phyloP scores from a whole-genome alignment of 2,888 invertebrate genomes.

The Calliopum simillimum region DNA sequence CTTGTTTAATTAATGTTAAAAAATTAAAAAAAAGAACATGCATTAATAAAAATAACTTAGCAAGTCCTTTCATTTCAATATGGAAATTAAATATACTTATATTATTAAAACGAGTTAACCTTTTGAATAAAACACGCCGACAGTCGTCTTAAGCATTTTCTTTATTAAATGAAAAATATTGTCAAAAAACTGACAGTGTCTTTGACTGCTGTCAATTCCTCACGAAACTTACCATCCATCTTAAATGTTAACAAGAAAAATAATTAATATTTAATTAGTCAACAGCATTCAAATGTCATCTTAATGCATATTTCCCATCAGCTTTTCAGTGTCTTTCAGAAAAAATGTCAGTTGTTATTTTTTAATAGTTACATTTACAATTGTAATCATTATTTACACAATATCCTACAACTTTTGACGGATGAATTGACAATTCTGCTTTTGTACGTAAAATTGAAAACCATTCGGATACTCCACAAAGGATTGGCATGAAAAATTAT shows the following conservation, averaged over 20 bases:
- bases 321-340: neutral
- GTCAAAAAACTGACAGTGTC: no score
- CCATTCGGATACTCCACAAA: neutral
- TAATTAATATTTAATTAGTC: conserved; percentile 32
- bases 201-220: conserved; percentile 6
- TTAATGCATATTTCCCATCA: conserved; percentile 25
- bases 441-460: neutral
- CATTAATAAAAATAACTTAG: no score
- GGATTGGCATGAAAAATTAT: neutral
- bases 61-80: no score
- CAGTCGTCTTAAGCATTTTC: no score
- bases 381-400: conserved; percentile 19
- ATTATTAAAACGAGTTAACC: no score
- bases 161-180: no score
- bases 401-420: conserved; percentile 15
- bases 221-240: neutral
- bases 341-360: no score
- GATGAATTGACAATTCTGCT: conserved; percentile 28
- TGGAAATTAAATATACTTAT: no score
- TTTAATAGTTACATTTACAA: neutral
- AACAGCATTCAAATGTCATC: conserved; percentile 15
- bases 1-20: neutral
- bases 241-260: neutral
- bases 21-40: no score
- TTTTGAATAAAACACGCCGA: no score